Percentiles rank a stretch among this genome's conserved stretches.
phyloP scores from a whole-genome alignment of 2,113 vertebrate species.

The Grammomys surdaster region DNA sequence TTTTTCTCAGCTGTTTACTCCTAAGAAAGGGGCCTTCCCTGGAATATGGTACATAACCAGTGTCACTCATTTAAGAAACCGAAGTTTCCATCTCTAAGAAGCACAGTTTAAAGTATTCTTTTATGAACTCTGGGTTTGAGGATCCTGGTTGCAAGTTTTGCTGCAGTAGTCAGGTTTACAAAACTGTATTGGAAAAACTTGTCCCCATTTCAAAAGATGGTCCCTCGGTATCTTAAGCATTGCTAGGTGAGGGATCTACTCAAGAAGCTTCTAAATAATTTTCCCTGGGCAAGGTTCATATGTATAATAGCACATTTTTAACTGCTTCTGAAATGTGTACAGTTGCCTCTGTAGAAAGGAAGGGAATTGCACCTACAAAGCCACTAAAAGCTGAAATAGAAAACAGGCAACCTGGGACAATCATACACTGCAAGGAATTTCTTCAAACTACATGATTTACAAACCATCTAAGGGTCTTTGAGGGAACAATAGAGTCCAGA shows the following conservation, averaged over 20 bases:
- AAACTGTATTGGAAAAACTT: not conserved
- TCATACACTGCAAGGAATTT: not conserved
- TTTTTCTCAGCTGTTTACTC: not conserved
- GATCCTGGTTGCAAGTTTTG: not conserved
- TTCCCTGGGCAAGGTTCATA: not conserved
- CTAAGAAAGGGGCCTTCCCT: not conserved
- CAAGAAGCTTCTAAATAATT: not conserved
- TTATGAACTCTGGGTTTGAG: not conserved
- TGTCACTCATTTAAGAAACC: not conserved
- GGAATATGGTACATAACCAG: not conserved
- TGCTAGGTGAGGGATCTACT: not conserved
- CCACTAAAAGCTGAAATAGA: not conserved
- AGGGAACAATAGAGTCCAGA: not conserved
- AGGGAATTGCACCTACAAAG: not conserved
- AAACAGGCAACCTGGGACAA: not conserved
- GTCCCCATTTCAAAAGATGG: not conserved
- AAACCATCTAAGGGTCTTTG: not conserved
- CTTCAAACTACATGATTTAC: not conserved
- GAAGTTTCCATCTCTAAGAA: not conserved
- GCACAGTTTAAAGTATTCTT: not conserved
- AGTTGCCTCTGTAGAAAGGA: not conserved
- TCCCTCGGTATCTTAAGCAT: not conserved
- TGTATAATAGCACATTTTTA: not conserved
- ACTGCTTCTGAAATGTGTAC: not conserved
- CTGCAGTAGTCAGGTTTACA: accelerated